Evolutionary conservation across 2,888 invertebrate genomes (phyloP), one percentile per base, ranked within the genome.

Genomic region (Odontocolon sp.): DNA sequence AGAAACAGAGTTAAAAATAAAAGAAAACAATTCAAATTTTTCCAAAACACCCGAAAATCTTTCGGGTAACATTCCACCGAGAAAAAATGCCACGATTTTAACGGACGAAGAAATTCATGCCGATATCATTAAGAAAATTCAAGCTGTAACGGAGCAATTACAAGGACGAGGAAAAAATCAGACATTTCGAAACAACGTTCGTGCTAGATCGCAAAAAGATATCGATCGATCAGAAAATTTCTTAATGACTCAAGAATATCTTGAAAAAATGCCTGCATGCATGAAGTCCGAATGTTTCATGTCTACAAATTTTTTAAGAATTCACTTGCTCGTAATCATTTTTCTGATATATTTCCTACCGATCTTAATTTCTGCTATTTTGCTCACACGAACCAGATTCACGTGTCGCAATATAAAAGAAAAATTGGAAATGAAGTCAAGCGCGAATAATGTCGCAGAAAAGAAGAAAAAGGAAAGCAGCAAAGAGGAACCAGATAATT

Each of bases 291-390:
- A 79, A 31, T 90, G 89, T 77, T 83, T 82, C 18, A 50, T 88
- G 23, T 83, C 90, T 0, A 74, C 72, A 6, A 80, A 73, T 33
- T 86, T 88, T 70, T 69, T 90, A 8, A 88, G 84, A 77, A 73
- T 84, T 38, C 82, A 90, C 70, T 70, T 90, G 18, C 82, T 89
- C 18, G 31, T 84, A 3, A 16, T 89, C 11, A 38, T 87, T 16
- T 85, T 88, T 50, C 5, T 87, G 1, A 66, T 88, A 45, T 88
- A 88, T 54, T 86, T 88, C 18, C 70, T 85, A 14, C 83, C 87
- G 11, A 84, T 87, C 70, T 68, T 84, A 5, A 40, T 82, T 1
- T 84, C 85, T 8, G 78, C 78, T 6, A 78, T 84, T 26, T 64
- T 83, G 11, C 78, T 80, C 54, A 77, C 79, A 11, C 77, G 76